phyloP scores from a whole-genome alignment of 1,140 invertebrate genomes.

The Drusus annulatus region DNA sequence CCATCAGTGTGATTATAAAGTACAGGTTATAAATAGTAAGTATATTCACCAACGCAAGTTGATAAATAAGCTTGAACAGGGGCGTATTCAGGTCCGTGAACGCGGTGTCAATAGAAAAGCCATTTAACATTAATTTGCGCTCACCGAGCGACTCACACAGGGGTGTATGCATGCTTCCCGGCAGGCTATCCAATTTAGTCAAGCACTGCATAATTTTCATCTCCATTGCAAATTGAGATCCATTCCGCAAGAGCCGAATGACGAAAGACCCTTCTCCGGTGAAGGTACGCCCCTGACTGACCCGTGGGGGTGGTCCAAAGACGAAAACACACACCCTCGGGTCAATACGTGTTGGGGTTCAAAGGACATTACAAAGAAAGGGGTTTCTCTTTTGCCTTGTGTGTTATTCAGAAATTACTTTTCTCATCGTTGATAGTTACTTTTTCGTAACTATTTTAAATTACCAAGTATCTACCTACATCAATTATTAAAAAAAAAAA shows the following conservation, averaged over 20 bases:
- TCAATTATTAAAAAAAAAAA: too few species aligned
- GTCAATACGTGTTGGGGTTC: too few species aligned
- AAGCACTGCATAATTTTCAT: slow-evolving; percentile 45
- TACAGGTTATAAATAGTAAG: too few species aligned
- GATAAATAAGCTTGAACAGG: not conserved
- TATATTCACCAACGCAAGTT: too few species aligned
- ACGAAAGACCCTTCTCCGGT: slow-evolving; percentile 16
- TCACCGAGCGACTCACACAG: slow-evolving; percentile 1
- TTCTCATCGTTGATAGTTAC: too few species aligned
- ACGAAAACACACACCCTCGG: too few species aligned
- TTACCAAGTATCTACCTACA: too few species aligned
- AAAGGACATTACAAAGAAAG: too few species aligned
- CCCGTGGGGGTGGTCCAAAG: not conserved
- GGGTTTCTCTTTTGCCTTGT: too few species aligned
- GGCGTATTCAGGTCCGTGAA: not conserved
- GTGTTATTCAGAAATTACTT: too few species aligned
- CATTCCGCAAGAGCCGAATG: slow-evolving; percentile 12
- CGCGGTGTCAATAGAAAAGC: not conserved
- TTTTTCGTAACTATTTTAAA: too few species aligned
- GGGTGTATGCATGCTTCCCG: not conserved
- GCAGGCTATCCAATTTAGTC: slow-evolving; percentile 24
- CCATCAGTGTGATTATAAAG: too few species aligned
- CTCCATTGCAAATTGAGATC: slow-evolving; percentile 38
- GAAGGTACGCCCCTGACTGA: not conserved
- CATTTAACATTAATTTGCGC: slow-evolving; percentile 23